Conservation (phyloP, 1,140 invertebrate species). For the Belonocnema kinseyi region DNA sequence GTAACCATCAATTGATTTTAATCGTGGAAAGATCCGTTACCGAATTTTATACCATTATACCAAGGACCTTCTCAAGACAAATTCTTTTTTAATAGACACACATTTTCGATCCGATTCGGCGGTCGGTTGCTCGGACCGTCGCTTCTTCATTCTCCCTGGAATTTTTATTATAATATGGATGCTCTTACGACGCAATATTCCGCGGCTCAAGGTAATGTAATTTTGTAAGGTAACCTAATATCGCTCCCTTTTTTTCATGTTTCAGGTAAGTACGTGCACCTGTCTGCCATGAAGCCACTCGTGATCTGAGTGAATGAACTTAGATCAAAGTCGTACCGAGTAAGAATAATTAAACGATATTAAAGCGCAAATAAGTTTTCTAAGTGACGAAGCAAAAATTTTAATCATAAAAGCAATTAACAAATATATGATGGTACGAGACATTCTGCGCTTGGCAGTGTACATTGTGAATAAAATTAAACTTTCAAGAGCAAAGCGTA, state of each 20-base stretch:
- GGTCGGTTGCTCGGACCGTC: slow-evolving; percentile 7
- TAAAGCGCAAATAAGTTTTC: not conserved
- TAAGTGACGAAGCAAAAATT: not conserved
- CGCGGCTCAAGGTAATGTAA: not conserved
- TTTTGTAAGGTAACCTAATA: slow-evolving; percentile 12
- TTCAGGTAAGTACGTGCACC: slow-evolving; percentile 50
- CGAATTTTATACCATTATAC: not conserved
- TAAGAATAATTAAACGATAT: not conserved
- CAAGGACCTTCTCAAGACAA: slow-evolving; percentile 7
- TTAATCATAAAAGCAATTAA: slow-evolving; percentile 2
- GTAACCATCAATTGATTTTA: slow-evolving; percentile 6
- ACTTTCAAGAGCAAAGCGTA: not conserved
- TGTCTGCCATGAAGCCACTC: not conserved
- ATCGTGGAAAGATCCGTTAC: slow-evolving; percentile 11
- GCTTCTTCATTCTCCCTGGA: slow-evolving; percentile 33
- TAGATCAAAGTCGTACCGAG: not conserved
- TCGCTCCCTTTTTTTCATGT: slow-evolving; percentile 36
- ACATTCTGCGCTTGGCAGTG: slow-evolving; percentile 6
- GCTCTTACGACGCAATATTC: slow-evolving; percentile 46
- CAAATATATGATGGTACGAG: not conserved
- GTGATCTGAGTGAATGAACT: not conserved
- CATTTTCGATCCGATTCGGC: slow-evolving; percentile 27
- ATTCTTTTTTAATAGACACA: slow-evolving; percentile 22
- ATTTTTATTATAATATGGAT: slow-evolving; percentile 48
- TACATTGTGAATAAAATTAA: slow-evolving; percentile 20